These are phyloP conservation scores for Diplogasteroides magnus DNA, from an alignment of 1,140 invertebrate genomes.

Conservation along the genomic window DNA sequence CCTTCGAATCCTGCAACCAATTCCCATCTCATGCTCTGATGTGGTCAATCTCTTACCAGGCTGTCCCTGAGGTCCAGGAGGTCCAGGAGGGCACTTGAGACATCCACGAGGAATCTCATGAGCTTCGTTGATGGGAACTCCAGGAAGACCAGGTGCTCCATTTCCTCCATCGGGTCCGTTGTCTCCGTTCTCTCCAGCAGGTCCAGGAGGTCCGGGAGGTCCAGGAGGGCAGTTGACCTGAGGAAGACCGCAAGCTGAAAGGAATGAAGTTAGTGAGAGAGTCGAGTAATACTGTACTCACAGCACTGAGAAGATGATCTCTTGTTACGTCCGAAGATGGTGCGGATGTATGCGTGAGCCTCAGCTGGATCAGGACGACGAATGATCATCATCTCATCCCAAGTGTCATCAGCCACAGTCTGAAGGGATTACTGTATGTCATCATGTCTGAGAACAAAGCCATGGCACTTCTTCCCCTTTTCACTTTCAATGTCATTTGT, in stretches of 20 bases:
- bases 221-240: conserved; percentile 28
- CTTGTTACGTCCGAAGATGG: conserved; percentile 31
- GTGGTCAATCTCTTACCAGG: too few species aligned
- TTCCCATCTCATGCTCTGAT: conserved; percentile 18
- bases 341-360: conserved; percentile 27
- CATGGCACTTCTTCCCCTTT: too few species aligned
- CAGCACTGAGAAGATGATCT: conserved; percentile 23
- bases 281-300: not conserved
- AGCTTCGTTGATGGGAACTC: conserved; percentile 15
- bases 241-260: conserved; percentile 23
- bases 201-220: conserved; percentile 31
- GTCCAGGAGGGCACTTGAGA: conserved; percentile 20
- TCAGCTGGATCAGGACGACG: conserved; percentile 24
- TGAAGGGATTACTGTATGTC: too few species aligned
- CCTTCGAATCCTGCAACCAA: conserved; percentile 15
- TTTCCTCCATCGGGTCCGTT: conserved; percentile 28
- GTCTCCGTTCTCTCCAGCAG: conserved; percentile 28
- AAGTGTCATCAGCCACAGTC: conserved; percentile 28
- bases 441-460: too few species aligned
- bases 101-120: conserved; percentile 24
- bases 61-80: conserved; percentile 25
- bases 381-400: conserved; percentile 23
- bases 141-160: conserved; percentile 27
- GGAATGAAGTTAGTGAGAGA: not conserved
- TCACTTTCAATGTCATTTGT: not conserved